Evolutionary conservation across 2,113 vertebrate genomes (phyloP).

Genomic region (Sturnus vulgaris): DNA sequence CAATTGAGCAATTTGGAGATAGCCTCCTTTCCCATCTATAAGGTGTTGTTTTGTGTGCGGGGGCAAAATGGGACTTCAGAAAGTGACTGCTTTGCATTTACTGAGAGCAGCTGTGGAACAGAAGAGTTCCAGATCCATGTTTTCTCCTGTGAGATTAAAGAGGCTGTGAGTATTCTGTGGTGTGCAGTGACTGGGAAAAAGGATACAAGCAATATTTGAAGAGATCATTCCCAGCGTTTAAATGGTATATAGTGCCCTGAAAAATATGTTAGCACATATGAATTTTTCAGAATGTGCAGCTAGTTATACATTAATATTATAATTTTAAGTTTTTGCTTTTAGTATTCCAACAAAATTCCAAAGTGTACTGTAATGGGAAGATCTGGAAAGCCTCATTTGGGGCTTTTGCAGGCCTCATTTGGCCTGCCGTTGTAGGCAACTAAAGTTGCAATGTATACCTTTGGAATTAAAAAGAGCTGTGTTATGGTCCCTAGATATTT

Average conservation of each 20-base stretch:
- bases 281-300: background rate
- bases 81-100: slow-evolving; percentile 93
- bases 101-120: slow-evolving; percentile 90
- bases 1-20: slow-evolving; percentile 85
- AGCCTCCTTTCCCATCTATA: slow-evolving; percentile 93
- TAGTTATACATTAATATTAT: background rate
- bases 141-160: slow-evolving; percentile 97
- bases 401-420: background rate
- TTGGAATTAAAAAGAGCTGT: background rate
- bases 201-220: background rate
- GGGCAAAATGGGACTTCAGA: slow-evolving; percentile 87
- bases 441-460: background rate
- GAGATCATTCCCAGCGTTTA: background rate
- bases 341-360: background rate
- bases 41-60: slow-evolving; percentile 94
- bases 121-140: slow-evolving; percentile 99
- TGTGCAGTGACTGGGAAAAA: background rate
- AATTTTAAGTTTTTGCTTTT: background rate
- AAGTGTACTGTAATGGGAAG: background rate
- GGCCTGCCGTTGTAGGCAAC: too few relatives aligned
- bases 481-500: background rate
- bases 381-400: background rate
- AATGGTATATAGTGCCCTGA: background rate
- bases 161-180: slow-evolving; percentile 85
- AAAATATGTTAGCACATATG: background rate